Conservation (phyloP, 2,888 invertebrate genomes). For the Calliphora vomitoria region DNA sequence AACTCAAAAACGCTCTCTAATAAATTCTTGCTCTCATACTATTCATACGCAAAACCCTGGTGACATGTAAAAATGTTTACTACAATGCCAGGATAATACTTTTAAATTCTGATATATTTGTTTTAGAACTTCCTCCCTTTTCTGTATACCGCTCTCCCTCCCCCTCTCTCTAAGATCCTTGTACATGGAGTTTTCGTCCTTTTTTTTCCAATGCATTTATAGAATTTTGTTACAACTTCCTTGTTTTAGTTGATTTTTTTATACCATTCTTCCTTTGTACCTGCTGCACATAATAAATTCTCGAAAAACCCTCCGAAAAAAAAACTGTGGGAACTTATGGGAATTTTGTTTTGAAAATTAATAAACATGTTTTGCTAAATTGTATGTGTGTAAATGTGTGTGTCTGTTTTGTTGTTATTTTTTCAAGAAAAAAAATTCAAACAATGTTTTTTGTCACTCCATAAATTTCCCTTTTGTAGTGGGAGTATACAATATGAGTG, state of each 20-base stretch:
- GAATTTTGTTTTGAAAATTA: conserved; percentile 62
- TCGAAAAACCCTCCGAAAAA: conserved; percentile 42
- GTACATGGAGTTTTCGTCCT: conserved; percentile 1
- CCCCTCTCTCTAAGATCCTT: not conserved
- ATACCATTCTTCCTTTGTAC: conserved; percentile 45
- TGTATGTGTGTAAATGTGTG: not conserved
- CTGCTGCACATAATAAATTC: conserved; percentile 52
- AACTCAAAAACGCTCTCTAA: conserved; percentile 26
- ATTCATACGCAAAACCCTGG: conserved; percentile 56
- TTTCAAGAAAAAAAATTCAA: conserved; percentile 4
- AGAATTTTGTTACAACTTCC: conserved; percentile 62
- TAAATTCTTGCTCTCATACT: not conserved
- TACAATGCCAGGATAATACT: conserved; percentile 61
- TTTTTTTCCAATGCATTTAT: conserved; percentile 46
- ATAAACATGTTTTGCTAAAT: conserved; percentile 44
- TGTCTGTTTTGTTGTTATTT: conserved; percentile 9
- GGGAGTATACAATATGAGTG: conserved; percentile 10
- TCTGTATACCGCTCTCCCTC: not conserved
- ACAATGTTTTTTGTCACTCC: conserved; percentile 47
- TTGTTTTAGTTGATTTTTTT: conserved; percentile 43
- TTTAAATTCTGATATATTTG: conserved; percentile 68
- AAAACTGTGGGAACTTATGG: conserved; percentile 63
- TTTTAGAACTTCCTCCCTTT: conserved; percentile 33
- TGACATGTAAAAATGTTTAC: conserved; percentile 41
- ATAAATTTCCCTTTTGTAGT: conserved; percentile 45